A percentile compares a stretch with the other conserved stretches of the same genome.
Evolutionary conservation across 2,888 invertebrate species (phyloP).

Genomic region (Euplexia lucipara): DNA sequence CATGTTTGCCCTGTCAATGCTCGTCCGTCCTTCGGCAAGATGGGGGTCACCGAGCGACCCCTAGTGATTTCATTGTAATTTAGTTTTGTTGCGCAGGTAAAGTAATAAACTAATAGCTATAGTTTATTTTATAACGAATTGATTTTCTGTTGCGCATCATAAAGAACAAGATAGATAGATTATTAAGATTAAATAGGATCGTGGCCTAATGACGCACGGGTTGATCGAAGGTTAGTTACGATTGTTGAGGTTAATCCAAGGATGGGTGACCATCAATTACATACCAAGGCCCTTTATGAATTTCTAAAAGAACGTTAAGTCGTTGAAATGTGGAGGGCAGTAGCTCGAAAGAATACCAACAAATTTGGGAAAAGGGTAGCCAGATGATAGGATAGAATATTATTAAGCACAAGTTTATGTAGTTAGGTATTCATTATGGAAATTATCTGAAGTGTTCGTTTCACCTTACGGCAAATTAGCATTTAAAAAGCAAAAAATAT

Average conservation of each 20-base stretch:
- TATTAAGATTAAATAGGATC: too few species aligned
- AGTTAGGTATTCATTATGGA: constrained; percentile 34
- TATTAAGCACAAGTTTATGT: not conserved
- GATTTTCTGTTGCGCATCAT: not conserved
- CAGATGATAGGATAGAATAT: too few species aligned
- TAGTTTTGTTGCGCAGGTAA: constrained; percentile 33
- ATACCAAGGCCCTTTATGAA: too few species aligned
- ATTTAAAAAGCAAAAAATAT: constrained; percentile 77
- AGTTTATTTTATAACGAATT: constrained; percentile 1
- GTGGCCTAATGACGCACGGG: too few species aligned
- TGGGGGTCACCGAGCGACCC: constrained; percentile 50
- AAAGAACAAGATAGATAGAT: not conserved
- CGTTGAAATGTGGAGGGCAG: too few species aligned
- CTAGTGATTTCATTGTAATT: constrained; percentile 47
- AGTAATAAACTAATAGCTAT: constrained; percentile 36
- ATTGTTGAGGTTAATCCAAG: too few species aligned
- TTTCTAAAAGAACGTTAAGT: too few species aligned
- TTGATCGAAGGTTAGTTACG: too few species aligned
- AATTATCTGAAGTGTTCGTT: constrained; percentile 49
- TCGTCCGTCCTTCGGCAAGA: constrained; percentile 54
- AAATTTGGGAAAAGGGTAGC: too few species aligned
- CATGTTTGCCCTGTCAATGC: constrained; percentile 58
- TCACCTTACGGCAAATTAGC: constrained; percentile 70
- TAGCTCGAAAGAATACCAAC: too few species aligned
- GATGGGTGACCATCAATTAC: too few species aligned